These are phyloP conservation scores for Dorcus parallelipipedus DNA, from an alignment of 2,888 invertebrate genomes.

Conservation along the genomic window DNA sequence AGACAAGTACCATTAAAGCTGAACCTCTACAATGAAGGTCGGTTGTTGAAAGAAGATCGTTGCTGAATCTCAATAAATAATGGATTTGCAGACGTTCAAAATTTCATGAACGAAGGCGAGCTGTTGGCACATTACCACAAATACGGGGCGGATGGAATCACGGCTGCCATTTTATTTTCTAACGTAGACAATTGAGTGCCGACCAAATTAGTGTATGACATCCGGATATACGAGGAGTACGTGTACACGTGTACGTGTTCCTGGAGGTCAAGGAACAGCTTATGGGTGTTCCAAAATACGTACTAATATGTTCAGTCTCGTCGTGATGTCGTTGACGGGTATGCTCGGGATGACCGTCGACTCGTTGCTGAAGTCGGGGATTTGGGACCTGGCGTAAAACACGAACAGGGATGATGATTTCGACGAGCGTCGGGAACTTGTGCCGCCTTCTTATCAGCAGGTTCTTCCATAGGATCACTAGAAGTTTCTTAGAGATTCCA, in stretches of 20 bases:
- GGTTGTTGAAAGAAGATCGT: conserved; percentile 6
- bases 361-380: too few species aligned
- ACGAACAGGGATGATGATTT: too few species aligned
- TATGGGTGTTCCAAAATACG: neutral
- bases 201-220: conserved; percentile 35
- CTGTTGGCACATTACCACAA: conserved; percentile 33
- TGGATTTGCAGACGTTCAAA: conserved; percentile 26
- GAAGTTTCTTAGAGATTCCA: too few species aligned
- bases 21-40: conserved; percentile 37
- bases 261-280: conserved; percentile 15
- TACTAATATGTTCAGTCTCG: conserved; percentile 34
- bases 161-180: conserved; percentile 38
- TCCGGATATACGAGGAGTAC: conserved; percentile 34
- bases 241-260: conserved; percentile 32
- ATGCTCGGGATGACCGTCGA: too few species aligned
- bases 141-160: conserved; percentile 20
- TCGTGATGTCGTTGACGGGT: too few species aligned
- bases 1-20: conserved; percentile 35
- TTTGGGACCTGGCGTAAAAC: too few species aligned
- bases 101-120: conserved; percentile 32
- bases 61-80: too few species aligned
- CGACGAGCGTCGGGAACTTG: conserved; percentile 3
- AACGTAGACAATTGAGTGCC: conserved; percentile 20
- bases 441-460: too few species aligned
- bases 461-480: too few species aligned